Base-by-base conservation (phyloP, 2,113 vertebrate genomes). In the Octodon degus region DNA sequence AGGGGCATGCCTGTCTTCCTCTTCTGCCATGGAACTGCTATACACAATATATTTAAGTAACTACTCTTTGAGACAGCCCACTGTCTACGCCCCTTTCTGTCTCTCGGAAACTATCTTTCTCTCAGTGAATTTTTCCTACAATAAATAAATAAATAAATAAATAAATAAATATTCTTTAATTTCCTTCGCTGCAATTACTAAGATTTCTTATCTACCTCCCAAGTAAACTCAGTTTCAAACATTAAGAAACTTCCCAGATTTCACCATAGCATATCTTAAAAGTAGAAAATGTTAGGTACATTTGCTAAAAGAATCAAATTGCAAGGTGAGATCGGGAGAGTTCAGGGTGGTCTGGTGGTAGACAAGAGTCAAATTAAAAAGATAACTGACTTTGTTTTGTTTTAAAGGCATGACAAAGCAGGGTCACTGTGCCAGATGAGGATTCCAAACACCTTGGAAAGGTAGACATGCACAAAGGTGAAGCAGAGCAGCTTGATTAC, bases 271-370 rank as follows among this genome's bases (percentile, higher is more conserved):
- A 96, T 97, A 98, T 97, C 97, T 97, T 93, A 97, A 95, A 98
- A 97, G 84, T 97, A 96, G 98, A 96, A 98, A 97, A 97, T 22
- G 92, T 98, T 98, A 98, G 98, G 97, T 97, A 97, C 82, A 93
- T 97, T 91, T 97, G 72, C 94, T 97, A 96, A 98, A 98, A 97
- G 63, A 43, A 43, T 43, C 50, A 50, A 50, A 50, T 50, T 50
- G 11, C 50, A 50, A 50, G 50, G 11, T 9, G 2, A 50, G 50
- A 50, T 50, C 9, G 50, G 50, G 11, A 7, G 11, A 9, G 11
- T 50, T 50, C 50, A 50, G 50, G 50, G 50, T 12, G 11, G 50
- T 50, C 9, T 50, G 50, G 50, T 9, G 1, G 11, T 50, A 50
- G 50, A 50, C 50, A 50, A 50, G 50, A 97, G 58, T 95, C 97